Conservation (phyloP, 2,797 vertebrate species). For the Paedocypris micromegethes region DNA sequence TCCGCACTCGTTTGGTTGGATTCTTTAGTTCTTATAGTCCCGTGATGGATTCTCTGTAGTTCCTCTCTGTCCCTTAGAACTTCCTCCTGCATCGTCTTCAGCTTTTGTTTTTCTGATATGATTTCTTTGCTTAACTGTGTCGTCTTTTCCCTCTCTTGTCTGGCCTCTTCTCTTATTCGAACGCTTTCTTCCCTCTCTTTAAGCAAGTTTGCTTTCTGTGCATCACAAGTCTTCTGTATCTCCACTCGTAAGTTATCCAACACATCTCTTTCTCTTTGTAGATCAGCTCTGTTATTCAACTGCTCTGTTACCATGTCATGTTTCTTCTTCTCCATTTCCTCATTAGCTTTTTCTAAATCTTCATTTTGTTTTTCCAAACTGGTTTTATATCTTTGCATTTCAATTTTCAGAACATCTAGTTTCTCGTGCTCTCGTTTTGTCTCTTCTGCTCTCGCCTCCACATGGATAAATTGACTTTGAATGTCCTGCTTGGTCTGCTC, state of each 20-base stretch:
- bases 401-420: slow-evolving; percentile 27
- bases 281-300: slow-evolving; percentile 34
- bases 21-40: slow-evolving; percentile 23
- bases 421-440: slow-evolving; percentile 30
- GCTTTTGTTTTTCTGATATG: slow-evolving; percentile 27
- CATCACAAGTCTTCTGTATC: slow-evolving; percentile 32
- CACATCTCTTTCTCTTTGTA: slow-evolving; percentile 43
- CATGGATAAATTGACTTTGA: slow-evolving; percentile 20
- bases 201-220: slow-evolving; percentile 26
- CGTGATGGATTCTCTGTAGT: slow-evolving; percentile 32
- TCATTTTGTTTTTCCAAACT: slow-evolving; percentile 34
- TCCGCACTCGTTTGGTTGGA: slow-evolving; percentile 35
- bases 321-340: slow-evolving; percentile 38
- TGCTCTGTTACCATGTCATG: slow-evolving; percentile 42
- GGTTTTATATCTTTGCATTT: slow-evolving; percentile 36
- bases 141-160: slow-evolving; percentile 27
- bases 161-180: slow-evolving; percentile 31
- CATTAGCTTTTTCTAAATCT: slow-evolving; percentile 28
- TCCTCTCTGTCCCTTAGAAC: slow-evolving; percentile 36
- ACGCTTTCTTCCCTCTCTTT: slow-evolving; percentile 30
- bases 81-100: slow-evolving; percentile 29
- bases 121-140: slow-evolving; percentile 25
- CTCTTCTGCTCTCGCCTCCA: slow-evolving; percentile 34
- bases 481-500: slow-evolving; percentile 29
- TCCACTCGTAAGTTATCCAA: slow-evolving; percentile 34